Conservation (phyloP, 2,113 vertebrate genomes). For the Coptodon rendalli region DNA sequence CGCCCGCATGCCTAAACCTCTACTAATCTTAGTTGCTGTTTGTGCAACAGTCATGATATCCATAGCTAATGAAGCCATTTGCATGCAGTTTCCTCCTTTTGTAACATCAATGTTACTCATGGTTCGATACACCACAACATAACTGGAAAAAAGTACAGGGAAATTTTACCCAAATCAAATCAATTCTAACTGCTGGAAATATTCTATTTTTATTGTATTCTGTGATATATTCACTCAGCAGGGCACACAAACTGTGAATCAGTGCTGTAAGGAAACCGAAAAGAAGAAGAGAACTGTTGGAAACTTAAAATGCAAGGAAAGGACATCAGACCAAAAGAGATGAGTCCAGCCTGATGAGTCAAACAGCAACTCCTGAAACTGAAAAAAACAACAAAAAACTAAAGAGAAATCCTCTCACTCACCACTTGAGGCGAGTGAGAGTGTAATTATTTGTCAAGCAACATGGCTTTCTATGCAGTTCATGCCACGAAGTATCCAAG, state of each 20-base stretch:
- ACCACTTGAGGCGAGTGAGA: fast-evolving
- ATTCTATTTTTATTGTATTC: neutral
- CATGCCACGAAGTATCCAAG: neutral
- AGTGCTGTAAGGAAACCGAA: neutral
- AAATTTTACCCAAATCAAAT: neutral
- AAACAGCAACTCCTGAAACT: neutral
- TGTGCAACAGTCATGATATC: neutral
- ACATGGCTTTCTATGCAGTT: neutral
- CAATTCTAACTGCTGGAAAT: neutral
- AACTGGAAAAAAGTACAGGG: neutral
- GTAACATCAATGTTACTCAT: neutral
- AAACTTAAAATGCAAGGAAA: neutral
- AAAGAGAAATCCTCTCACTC: neutral
- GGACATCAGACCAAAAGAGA: neutral
- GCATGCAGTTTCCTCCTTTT: neutral
- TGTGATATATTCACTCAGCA: neutral
- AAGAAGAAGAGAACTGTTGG: neutral
- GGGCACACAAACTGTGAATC: neutral
- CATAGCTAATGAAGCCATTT: neutral
- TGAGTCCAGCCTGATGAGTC: neutral
- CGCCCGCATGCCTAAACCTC: neutral
- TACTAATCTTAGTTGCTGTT: neutral
- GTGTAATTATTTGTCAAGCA: fast-evolving
- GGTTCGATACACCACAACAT: neutral
- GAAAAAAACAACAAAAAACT: neutral